These are phyloP conservation scores for Poeciliopsis prolifica DNA, from an alignment of 2,113 vertebrate genomes.

Conservation along the genomic window DNA sequence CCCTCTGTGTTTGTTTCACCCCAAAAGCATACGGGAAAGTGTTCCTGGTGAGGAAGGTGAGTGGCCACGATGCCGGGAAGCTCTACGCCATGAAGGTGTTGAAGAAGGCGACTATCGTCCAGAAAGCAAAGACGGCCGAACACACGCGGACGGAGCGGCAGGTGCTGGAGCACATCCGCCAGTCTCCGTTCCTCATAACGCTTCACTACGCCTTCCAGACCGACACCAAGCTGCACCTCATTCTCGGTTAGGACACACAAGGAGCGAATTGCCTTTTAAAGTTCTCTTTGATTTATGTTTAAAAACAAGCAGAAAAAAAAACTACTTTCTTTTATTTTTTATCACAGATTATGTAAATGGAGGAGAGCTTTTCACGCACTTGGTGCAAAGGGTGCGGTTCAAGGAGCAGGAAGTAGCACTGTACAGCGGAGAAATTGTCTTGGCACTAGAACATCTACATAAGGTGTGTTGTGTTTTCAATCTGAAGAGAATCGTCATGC, in stretches of 20 bases:
- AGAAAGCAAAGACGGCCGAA: constrained; percentile 97
- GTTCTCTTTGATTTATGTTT: neutral
- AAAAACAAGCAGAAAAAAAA: too few relatives aligned
- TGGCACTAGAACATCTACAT: constrained; percentile 95
- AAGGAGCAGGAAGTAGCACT: constrained; percentile 92
- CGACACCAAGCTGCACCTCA: constrained; percentile 97
- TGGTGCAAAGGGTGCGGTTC: constrained; percentile 96
- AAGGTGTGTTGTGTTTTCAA: constrained; percentile 81
- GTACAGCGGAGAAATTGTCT: constrained; percentile 94
- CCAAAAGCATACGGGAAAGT: constrained; percentile 94
- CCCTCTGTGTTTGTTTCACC: constrained; percentile 23
- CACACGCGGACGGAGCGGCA: constrained; percentile 94
- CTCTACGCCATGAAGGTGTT: constrained; percentile 98
- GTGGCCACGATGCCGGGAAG: constrained; percentile 91
- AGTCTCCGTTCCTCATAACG: constrained; percentile 93
- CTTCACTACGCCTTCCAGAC: constrained; percentile 99
- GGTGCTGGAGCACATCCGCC: constrained; percentile 94
- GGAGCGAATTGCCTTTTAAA: neutral
- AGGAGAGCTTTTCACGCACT: constrained; percentile 97
- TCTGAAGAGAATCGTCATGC: neutral
- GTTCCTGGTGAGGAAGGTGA: constrained; percentile 95
- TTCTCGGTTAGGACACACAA: constrained; percentile 83
- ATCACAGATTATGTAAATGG: constrained; percentile 94
- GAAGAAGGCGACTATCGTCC: constrained; percentile 97
- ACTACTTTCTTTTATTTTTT: neutral